Percentiles rank a stretch among this genome's conserved stretches.
Evolutionary conservation across 2,797 vertebrate species (phyloP).

Genomic region (Trachurus trachurus): DNA sequence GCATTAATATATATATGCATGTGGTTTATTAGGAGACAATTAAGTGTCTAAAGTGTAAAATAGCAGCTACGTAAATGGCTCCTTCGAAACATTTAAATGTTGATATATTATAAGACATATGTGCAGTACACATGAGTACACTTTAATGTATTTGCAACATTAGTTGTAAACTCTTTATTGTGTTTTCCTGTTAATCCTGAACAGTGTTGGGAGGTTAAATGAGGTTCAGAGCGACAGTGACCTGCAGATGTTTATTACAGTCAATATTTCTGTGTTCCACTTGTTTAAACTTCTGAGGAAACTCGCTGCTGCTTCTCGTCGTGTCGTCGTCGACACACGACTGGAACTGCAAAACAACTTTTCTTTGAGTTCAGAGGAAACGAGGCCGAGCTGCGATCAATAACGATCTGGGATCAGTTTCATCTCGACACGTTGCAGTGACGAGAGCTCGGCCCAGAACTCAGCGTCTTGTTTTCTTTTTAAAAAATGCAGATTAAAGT

Average conservation of each 20-base stretch:
- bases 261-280: not conserved
- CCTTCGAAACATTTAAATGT: too few species aligned
- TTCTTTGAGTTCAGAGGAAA: not conserved
- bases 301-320: not conserved
- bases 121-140: too few species aligned
- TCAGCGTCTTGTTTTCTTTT: not conserved
- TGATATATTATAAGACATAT: too few species aligned
- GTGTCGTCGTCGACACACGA: not conserved
- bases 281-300: not conserved
- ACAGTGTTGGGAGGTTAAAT: not conserved
- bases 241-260: not conserved
- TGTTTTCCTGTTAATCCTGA: too few species aligned
- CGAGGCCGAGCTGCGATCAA: not conserved
- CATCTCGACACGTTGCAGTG: not conserved
- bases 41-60: too few species aligned
- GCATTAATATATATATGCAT: too few species aligned
- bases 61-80: too few species aligned
- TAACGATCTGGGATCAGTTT: constrained; percentile 2
- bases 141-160: too few species aligned
- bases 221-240: not conserved
- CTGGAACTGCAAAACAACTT: constrained; percentile 1
- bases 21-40: too few species aligned
- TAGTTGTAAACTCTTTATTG: too few species aligned
- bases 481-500: not conserved
- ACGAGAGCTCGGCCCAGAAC: not conserved